A percentile compares a stretch with the other conserved stretches of the same genome.
phyloP scores from a whole-genome alignment of 2,113 vertebrate genomes.

The Tyrannus savana region DNA sequence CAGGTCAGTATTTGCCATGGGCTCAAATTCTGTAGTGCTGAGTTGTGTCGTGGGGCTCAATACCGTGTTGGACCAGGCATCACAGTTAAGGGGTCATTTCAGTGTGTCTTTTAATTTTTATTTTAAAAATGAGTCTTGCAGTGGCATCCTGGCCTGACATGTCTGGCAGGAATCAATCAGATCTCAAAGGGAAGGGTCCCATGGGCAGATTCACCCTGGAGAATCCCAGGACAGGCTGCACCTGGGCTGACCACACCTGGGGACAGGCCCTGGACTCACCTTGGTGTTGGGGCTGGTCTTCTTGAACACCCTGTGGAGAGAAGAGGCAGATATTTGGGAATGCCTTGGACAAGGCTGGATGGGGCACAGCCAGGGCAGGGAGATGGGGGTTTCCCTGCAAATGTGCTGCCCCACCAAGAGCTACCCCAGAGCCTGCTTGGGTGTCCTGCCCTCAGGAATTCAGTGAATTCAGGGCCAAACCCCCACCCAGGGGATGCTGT shows the following conservation, averaged over 20 bases:
- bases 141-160: accelerated
- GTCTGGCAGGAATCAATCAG: background rate
- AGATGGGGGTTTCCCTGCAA: background rate
- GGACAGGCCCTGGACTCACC: constrained; percentile 57
- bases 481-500: background rate
- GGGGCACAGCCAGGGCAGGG: background rate
- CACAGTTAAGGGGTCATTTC: background rate
- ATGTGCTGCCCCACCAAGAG: background rate
- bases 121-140: background rate
- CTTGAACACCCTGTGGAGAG: constrained; percentile 82
- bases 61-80: background rate
- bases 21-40: too few relatives aligned
- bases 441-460: background rate
- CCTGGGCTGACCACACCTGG: background rate
- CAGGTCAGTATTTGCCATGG: background rate
- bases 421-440: accelerated
- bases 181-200: background rate
- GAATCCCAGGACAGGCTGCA: background rate
- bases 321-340: background rate
- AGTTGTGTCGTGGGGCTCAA: accelerated
- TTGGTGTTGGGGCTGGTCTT: constrained; percentile 85
- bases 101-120: background rate
- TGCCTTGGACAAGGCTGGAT: background rate
- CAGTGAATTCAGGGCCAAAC: background rate
- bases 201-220: background rate